A percentile compares a stretch with the other conserved stretches of the same genome.
These are phyloP conservation scores for Lepilemur ruficaudatus DNA, from an alignment of 2,797 vertebrate genomes.

Conservation along the genomic window DNA sequence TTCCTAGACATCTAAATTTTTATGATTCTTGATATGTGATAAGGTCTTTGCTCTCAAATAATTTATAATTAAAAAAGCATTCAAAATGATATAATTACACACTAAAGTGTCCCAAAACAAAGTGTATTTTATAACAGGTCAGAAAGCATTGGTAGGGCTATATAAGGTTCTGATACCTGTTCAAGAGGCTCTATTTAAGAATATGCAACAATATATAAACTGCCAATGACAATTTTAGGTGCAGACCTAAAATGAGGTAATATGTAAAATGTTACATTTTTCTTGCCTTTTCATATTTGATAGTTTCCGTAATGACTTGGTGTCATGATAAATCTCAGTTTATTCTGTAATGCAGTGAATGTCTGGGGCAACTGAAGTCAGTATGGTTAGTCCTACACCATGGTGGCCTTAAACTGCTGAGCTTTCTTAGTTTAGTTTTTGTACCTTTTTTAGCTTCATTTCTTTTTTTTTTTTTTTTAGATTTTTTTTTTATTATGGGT, in stretches of 20 bases:
- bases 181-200: conserved; percentile 18
- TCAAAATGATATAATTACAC: neutral
- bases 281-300: neutral
- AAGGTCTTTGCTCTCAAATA: neutral
- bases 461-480: too few species aligned
- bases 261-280: neutral
- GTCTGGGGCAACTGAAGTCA: neutral
- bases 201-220: neutral
- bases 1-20: neutral
- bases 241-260: neutral
- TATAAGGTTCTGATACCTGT: neutral
- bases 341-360: neutral
- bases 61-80: neutral
- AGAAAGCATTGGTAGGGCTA: neutral
- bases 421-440: conserved; percentile 11
- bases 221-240: neutral
- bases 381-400: neutral
- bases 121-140: neutral
- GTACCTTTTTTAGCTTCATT: neutral
- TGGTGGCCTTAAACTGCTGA: neutral
- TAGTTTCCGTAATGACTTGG: neutral
- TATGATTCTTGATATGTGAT: neutral
- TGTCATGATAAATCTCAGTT: neutral
- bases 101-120: neutral
- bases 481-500: neutral